Base-by-base conservation (phyloP, 2,113 vertebrate genomes). In the Amphiprion ocellaris region DNA sequence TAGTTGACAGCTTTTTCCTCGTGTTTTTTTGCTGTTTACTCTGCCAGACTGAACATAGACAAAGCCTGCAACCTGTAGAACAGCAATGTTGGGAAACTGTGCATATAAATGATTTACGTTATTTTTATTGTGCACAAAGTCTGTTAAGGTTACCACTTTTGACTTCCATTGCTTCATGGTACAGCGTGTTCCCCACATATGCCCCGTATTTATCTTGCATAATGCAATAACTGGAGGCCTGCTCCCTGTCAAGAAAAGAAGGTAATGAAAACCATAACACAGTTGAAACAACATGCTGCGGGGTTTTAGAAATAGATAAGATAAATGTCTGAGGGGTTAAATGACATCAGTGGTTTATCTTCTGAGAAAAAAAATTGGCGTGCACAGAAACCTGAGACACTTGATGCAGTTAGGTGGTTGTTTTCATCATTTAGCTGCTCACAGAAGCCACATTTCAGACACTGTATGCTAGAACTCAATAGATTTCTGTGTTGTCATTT, bases 201-300 rank as follows among this genome's bases (percentile, higher is more conserved):
- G 79, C 78, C 63, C 39, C 61, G 68, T 86, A 79, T 87, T 70
- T 81, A 9, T 65, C 47, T 87, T 83, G 53, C 47, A 50, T 85
- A 89, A 83, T 5, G 7, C 79, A 30, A 16, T 50, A 77, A 76
- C 66, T 63, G 56, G 9, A 72, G 70, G 72, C 61, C 84, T 86
- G 82, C 81, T 80, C 56, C 74, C 78, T 77, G 19, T 89, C 79
- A 70, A 63, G 47, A 64, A 64, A 56, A 66, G 54, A 72, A 71
- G 24, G 82, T 69, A 88, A 85, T 87, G 79, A 88, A 89, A 87
- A 84, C 72, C 81, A 79, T 69, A 61, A 66, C 17, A n/a, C 63
- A 63, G 69, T 61, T 73, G 63, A 61, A 74, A 39, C 49, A 68
- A 59, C 61, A 77, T n/a, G 55, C 59, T 30, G n/a, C 59, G 37